Conservation (phyloP, 2,797 vertebrate genomes). For the Tiaroga cobitis region DNA sequence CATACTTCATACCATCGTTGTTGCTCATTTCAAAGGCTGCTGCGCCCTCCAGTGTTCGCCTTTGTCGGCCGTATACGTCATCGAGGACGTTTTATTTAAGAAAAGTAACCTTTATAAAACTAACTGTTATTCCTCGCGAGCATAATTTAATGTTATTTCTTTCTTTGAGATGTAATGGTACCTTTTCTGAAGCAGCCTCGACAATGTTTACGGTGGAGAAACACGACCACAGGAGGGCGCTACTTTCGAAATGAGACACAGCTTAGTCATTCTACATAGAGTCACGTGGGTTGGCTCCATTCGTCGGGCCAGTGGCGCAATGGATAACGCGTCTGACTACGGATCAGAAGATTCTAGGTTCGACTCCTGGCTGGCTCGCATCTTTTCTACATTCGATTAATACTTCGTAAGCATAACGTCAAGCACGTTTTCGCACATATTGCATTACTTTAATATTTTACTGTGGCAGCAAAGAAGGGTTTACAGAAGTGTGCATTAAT, state of each 20-base stretch:
- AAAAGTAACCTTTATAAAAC: background rate
- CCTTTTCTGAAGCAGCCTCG: background rate
- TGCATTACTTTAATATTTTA: background rate
- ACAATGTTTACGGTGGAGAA: background rate
- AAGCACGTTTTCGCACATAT: background rate
- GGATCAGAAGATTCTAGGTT: slow-evolving; percentile 77
- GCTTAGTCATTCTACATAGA: background rate
- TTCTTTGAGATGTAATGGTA: background rate
- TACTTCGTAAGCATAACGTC: background rate
- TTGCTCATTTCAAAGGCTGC: background rate
- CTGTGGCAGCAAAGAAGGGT: background rate
- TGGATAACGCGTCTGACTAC: slow-evolving; percentile 67
- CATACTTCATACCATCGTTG: too few species aligned
- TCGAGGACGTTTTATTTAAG: too few species aligned
- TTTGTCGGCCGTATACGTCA: background rate
- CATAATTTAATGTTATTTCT: background rate
- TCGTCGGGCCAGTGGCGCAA: slow-evolving; percentile 61
- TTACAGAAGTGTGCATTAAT: background rate
- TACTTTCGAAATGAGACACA: background rate
- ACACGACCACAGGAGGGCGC: background rate
- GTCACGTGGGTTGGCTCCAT: fast-evolving
- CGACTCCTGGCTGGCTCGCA: slow-evolving; percentile 82
- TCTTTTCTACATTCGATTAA: background rate
- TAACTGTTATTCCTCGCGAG: background rate
- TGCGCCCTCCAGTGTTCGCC: background rate